Conservation (phyloP, 2,888 invertebrate genomes). For the Latheticus oryzae region DNA sequence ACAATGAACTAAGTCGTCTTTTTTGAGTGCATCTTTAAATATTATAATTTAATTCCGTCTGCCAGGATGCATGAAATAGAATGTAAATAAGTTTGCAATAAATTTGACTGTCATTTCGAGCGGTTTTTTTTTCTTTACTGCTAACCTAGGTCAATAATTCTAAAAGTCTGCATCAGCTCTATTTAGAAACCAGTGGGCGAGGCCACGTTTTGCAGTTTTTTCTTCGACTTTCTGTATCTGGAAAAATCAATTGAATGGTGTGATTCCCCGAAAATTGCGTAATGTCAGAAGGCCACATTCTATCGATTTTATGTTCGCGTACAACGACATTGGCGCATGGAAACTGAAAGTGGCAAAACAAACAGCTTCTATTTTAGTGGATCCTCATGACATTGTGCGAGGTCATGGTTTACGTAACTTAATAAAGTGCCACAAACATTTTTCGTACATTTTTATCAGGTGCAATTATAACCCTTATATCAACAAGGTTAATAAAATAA, state of each 20-base stretch:
- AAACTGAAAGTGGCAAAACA: constrained; percentile 53
- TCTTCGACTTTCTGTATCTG: neutral
- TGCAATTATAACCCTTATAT: constrained; percentile 25
- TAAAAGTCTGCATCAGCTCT: constrained; percentile 45
- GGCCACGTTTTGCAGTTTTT: no score
- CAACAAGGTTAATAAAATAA: constrained; percentile 20
- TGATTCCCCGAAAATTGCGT: constrained; percentile 13
- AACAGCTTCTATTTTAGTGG: constrained; percentile 51
- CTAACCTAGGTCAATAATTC: constrained; percentile 54
- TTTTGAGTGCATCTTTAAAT: no score
- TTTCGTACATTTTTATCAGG: constrained; percentile 36
- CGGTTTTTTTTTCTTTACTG: constrained; percentile 28
- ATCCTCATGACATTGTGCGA: constrained; percentile 62
- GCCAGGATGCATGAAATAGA: constrained; percentile 16
- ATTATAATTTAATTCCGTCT: constrained; percentile 18
- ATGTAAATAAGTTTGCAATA: constrained; percentile 21
- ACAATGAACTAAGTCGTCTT: no score
- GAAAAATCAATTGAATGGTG: constrained; percentile 2
- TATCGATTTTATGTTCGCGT: constrained; percentile 34
- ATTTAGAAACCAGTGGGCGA: constrained; percentile 32
- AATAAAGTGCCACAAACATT: constrained; percentile 27
- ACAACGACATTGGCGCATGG: constrained; percentile 46
- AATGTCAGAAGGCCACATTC: constrained; percentile 37
- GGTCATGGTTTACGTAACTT: constrained; percentile 64
- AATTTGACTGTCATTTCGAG: constrained; percentile 9